Percentiles rank a stretch among this genome's conserved stretches.
Conservation (phyloP, 2,888 invertebrate genomes). For the Caenorhabditis wallacei region DNA sequence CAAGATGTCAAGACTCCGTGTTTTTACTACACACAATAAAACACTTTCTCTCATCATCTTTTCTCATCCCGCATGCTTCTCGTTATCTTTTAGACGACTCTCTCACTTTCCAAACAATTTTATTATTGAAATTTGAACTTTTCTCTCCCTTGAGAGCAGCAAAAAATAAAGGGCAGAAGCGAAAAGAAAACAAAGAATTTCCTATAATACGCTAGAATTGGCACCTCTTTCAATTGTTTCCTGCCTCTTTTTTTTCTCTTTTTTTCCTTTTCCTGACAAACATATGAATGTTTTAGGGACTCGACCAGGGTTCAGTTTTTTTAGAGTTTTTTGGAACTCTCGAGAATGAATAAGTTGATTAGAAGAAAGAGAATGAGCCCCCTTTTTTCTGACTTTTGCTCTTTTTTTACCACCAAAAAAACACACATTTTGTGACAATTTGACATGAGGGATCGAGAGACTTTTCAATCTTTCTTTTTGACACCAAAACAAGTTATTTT, state of each 20-base stretch:
- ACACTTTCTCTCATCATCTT: slow-evolving; percentile 13
- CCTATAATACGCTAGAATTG: neutral
- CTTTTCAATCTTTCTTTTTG: slow-evolving; percentile 1
- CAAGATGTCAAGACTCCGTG: neutral
- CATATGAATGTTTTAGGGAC: neutral
- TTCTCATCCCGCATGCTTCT: slow-evolving; percentile 3
- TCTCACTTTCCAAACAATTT: neutral
- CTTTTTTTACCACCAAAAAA: neutral
- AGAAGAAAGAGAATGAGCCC: neutral
- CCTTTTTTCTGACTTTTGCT: neutral
- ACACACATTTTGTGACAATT: no score
- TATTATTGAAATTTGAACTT: slow-evolving; percentile 6
- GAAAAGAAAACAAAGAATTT: neutral
- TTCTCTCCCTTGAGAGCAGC: neutral
- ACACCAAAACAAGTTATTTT: slow-evolving; percentile 24
- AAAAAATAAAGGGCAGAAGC: neutral
- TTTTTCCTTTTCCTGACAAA: slow-evolving; percentile 14
- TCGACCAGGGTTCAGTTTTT: neutral
- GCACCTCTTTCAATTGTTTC: slow-evolving; percentile 37
- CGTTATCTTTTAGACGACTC: neutral
- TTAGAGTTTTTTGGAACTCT: neutral
- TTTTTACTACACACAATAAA: slow-evolving; percentile 32
- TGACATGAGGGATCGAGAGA: neutral
- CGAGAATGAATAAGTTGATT: slow-evolving; percentile 30
- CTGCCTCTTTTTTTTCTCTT: neutral